These are phyloP conservation scores for Limnephilus lunatus DNA, from an alignment of 2,888 invertebrate genomes.

Conservation along the genomic window DNA sequence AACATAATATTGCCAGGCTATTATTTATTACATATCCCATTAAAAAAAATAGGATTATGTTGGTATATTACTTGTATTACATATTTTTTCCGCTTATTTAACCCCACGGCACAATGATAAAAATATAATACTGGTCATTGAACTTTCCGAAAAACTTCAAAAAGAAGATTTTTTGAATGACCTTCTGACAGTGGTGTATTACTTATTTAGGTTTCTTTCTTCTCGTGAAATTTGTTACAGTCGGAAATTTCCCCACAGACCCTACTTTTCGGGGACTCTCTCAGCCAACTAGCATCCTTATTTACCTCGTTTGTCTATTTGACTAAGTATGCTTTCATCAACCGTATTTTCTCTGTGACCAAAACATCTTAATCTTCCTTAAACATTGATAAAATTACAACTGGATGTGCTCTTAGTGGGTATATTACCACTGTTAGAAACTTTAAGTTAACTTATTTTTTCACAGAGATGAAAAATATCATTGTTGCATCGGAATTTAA, in stretches of 20 bases:
- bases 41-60: no score
- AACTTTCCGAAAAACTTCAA: background rate
- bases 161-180: background rate
- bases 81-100: no score
- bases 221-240: background rate
- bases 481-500: no score
- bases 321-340: background rate
- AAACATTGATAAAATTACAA: background rate
- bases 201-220: background rate
- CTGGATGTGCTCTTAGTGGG: background rate
- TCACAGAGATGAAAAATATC: no score
- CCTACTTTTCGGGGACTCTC: background rate
- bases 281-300: background rate
- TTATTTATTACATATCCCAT: no score
- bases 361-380: background rate
- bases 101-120: no score
- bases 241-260: background rate
- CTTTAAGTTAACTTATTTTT: no score
- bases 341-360: background rate
- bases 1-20: no score
- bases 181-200: background rate
- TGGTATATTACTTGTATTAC: no score
- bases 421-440: no score
- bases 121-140: background rate
- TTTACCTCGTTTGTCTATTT: slow-evolving; percentile 2